A percentile compares a stretch with the other conserved stretches of the same genome.
Conservation (phyloP, 1,140 invertebrate species). For the Scaptomyza montana region DNA sequence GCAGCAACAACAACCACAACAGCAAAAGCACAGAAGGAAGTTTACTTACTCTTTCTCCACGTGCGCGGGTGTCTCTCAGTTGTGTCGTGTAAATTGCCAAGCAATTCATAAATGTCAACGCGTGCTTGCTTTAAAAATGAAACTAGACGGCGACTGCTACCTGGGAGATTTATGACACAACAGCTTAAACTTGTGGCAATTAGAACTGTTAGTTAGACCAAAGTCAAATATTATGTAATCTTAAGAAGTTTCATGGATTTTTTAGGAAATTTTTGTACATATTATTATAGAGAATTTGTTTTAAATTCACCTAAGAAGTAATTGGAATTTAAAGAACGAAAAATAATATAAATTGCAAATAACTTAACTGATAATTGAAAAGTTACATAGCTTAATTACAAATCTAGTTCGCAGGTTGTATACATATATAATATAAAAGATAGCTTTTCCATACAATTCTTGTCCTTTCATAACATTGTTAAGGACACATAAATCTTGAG, state of each 20-base stretch:
- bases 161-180: slow-evolving; percentile 61
- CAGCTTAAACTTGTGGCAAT: slow-evolving; percentile 50
- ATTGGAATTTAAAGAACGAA: too few species aligned
- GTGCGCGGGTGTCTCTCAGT: slow-evolving; percentile 63
- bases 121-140: slow-evolving; percentile 31
- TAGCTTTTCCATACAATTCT: too few species aligned
- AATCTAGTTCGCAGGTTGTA: too few species aligned
- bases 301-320: too few species aligned
- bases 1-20: neutral
- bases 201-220: slow-evolving; percentile 42
- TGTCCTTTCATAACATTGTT: too few species aligned
- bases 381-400: too few species aligned
- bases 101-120: slow-evolving; percentile 82
- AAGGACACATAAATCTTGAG: too few species aligned
- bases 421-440: too few species aligned
- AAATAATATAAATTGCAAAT: too few species aligned
- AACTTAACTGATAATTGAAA: too few species aligned
- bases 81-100: slow-evolving; percentile 75
- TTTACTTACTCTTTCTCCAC: slow-evolving; percentile 2
- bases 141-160: slow-evolving; percentile 10
- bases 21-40: slow-evolving; percentile 11
- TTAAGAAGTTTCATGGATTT: neutral
- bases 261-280: too few species aligned
- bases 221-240: slow-evolving; percentile 1
- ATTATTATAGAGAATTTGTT: too few species aligned